Percentiles rank a stretch among this genome's conserved stretches.
phyloP scores from a whole-genome alignment of 2,797 vertebrate genomes.

The Halcyon smyrnensis region DNA sequence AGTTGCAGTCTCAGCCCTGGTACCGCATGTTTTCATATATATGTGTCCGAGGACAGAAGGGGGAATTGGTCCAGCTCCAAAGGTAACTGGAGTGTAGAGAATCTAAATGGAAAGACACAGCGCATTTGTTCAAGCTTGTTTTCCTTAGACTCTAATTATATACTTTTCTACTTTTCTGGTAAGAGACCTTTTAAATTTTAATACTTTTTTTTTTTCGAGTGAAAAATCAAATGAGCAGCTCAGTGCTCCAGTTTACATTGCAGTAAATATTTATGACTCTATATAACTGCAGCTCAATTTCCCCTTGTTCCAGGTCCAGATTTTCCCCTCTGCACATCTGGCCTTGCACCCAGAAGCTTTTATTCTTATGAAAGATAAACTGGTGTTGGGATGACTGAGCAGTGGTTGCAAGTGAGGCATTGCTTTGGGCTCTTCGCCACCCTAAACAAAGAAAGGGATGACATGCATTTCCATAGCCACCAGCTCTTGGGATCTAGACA shows the following conservation, averaged over 20 bases:
- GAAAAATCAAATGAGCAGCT: conserved; percentile 26
- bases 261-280: conserved; percentile 67
- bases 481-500: not conserved
- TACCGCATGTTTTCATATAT: not conserved
- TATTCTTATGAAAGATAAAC: conserved; percentile 45
- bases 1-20: conserved; percentile 19
- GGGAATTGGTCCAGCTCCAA: conserved; percentile 32
- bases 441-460: not conserved
- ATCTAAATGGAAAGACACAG: conserved; percentile 38
- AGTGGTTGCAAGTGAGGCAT: not conserved
- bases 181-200: conserved; percentile 42
- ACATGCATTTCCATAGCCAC: not conserved
- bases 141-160: conserved; percentile 51
- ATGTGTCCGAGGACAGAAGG: not conserved
- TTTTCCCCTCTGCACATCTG: conserved; percentile 52
- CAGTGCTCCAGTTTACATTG: conserved; percentile 28
- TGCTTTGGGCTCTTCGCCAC: conserved; percentile 25
- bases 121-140: conserved; percentile 35
- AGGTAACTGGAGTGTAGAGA: not conserved
- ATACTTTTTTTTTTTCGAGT: not conserved
- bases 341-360: conserved; percentile 45
- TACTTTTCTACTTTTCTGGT: conserved; percentile 42
- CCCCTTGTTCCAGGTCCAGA: conserved; percentile 55
- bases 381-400: conserved; percentile 16
- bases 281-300: conserved; percentile 60